phyloP scores from a whole-genome alignment of 2,113 vertebrate species.

The Dicentrarchus labrax region DNA sequence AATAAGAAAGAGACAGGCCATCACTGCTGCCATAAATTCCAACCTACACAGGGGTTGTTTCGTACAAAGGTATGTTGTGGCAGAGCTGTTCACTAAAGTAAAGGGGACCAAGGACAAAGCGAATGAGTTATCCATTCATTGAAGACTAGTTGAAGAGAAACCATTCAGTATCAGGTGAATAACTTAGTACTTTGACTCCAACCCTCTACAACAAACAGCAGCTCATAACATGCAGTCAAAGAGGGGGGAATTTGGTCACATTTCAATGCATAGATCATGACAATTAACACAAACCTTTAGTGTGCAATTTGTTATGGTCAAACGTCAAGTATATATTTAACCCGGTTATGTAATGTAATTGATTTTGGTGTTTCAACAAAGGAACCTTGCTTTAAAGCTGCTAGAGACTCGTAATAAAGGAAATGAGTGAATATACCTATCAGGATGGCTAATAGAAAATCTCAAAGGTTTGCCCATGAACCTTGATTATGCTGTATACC shows the following conservation, averaged over 20 bases:
- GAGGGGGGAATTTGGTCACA: slow-evolving; percentile 12
- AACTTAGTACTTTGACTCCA: slow-evolving; percentile 32
- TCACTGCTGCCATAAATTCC: slow-evolving; percentile 35
- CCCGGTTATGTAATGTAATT: background rate
- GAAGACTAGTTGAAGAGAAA: slow-evolving; percentile 46
- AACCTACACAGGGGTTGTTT: slow-evolving; percentile 37
- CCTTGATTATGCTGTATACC: background rate
- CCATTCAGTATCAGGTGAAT: slow-evolving; percentile 45
- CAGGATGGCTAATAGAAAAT: background rate
- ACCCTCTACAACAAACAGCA: slow-evolving; percentile 3
- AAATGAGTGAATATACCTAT: slow-evolving; percentile 15
- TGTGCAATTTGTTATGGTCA: slow-evolving; percentile 43
- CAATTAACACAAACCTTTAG: slow-evolving; percentile 31
- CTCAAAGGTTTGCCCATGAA: slow-evolving; percentile 1
- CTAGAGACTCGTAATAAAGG: background rate
- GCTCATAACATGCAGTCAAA: slow-evolving; percentile 40
- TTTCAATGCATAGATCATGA: slow-evolving; percentile 12
- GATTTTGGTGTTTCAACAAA: slow-evolving; percentile 8
- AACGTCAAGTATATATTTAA: slow-evolving; percentile 41
- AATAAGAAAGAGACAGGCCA: slow-evolving; percentile 40
- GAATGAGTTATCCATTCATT: slow-evolving; percentile 31
- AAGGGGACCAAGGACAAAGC: slow-evolving; percentile 51
- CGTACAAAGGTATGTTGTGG: slow-evolving; percentile 21
- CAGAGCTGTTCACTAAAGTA: slow-evolving; percentile 33
- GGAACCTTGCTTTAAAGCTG: slow-evolving; percentile 11